Percentiles rank a stretch among this genome's conserved stretches.
These are phyloP conservation scores for Heteromurus nitidus DNA, from an alignment of 2,888 invertebrate species.

Conservation along the genomic window DNA sequence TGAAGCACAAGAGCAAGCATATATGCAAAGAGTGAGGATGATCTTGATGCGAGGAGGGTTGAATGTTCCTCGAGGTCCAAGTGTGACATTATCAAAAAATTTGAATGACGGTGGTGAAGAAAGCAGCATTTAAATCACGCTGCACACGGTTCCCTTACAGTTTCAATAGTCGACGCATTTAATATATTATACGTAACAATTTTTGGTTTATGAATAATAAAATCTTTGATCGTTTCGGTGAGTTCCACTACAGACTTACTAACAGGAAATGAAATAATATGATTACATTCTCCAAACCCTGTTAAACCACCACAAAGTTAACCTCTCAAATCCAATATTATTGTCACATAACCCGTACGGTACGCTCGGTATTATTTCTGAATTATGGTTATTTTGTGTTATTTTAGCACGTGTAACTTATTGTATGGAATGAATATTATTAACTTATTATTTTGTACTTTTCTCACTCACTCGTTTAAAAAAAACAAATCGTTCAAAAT, in stretches of 20 bases:
- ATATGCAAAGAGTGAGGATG: slow-evolving; percentile 63
- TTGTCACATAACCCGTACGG: background rate
- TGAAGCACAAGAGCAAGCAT: slow-evolving; percentile 60
- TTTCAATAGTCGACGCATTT: slow-evolving; percentile 37
- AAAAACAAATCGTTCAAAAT: no score
- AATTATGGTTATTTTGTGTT: background rate
- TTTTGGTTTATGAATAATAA: no score
- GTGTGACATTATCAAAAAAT: slow-evolving; percentile 65
- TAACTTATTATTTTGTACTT: background rate
- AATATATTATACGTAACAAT: background rate
- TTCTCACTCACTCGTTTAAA: background rate
- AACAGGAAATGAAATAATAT: background rate
- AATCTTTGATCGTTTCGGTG: slow-evolving; percentile 4
- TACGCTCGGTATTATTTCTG: background rate
- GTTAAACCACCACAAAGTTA: slow-evolving; percentile 4
- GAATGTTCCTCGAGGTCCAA: slow-evolving; percentile 62
- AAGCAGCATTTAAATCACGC: slow-evolving; percentile 54
- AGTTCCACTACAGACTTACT: background rate
- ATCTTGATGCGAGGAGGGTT: slow-evolving; percentile 61
- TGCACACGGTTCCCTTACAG: slow-evolving; percentile 9
- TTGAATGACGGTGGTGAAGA: slow-evolving; percentile 58
- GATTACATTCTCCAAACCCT: background rate
- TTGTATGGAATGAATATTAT: background rate
- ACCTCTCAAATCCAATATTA: background rate
- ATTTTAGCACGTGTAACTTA: background rate